Evolutionary conservation across 2,797 vertebrate species (phyloP).

Genomic region (Danio albolineatus): DNA sequence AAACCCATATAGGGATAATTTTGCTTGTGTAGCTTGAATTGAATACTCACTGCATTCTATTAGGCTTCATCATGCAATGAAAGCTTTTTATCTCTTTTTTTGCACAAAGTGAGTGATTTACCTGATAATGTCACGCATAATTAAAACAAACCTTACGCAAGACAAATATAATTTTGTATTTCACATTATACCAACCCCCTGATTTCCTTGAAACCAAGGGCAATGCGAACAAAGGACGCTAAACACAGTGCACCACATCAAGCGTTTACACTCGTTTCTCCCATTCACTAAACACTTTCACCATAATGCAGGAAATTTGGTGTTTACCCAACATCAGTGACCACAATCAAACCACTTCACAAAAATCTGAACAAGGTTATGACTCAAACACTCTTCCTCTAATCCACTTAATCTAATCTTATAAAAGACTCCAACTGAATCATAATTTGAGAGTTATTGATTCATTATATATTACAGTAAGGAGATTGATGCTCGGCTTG

Average conservation of each 20-base stretch:
- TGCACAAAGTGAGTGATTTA: too few relatives aligned
- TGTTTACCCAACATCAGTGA: slow-evolving; percentile 6
- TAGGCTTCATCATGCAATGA: too few relatives aligned
- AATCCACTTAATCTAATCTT: slow-evolving; percentile 36
- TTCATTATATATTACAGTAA: slow-evolving; percentile 34
- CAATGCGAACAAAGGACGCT: neutral
- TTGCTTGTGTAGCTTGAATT: too few relatives aligned
- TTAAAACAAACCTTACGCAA: neutral
- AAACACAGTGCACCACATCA: neutral
- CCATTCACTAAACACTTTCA: neutral
- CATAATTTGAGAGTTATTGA: slow-evolving; percentile 31
- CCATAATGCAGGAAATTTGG: neutral
- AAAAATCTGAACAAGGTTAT: slow-evolving; percentile 23
- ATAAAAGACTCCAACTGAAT: slow-evolving; percentile 25
- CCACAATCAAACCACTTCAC: slow-evolving; percentile 6
- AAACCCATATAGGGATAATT: too few relatives aligned
- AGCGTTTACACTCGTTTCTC: neutral
- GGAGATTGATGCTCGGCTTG: slow-evolving; percentile 13
- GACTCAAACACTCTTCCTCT: slow-evolving; percentile 15
- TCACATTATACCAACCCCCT: neutral
- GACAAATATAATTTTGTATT: neutral
- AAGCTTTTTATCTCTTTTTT: too few relatives aligned
- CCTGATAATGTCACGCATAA: neutral
- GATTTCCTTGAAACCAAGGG: neutral
- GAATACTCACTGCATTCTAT: too few relatives aligned